Base-by-base conservation (phyloP, 2,888 invertebrate species). In the Rhabditoides inermis region DNA sequence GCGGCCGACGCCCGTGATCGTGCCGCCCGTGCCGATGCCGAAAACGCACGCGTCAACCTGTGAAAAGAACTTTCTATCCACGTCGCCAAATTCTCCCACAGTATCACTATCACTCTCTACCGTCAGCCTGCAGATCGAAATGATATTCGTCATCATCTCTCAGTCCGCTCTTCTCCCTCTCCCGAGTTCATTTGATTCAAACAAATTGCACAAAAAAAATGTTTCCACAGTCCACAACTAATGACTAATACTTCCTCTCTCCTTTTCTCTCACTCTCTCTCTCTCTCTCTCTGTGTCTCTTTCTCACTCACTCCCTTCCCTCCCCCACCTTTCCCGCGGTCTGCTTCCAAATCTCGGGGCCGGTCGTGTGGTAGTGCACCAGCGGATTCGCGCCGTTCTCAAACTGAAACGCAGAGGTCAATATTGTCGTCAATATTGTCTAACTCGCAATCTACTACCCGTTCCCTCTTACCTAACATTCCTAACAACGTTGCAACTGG, bases 301-400 rank as follows among this genome's bases (percentile, higher is more conserved):
- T 32, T 15, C 32, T 7, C 35, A 35, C 6, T 40, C n/a, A 40
- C 6, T 40, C 27, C 23, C 2, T 23, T 10, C 10, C 10, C 6
- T 18, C 23, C 12, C 47, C 37, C 18, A 62, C 66, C 46, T 70
- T 60, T 35, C 71, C 72, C 4, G 62, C 52, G 4, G 73, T 76
- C 50, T 75, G 73, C 23, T 49, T 39, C 71, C 72, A 76, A 28
- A 75, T 75, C 54, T 75, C 75, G 4, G 73, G 73, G 18, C 72
- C 75, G 2, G 75, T 76, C 2, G 69, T 74, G 20, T 64, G 50
- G 47, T 73, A 70, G 58, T 75, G 73, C 22, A 72, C 60, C 22
- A 49, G 51, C 6, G 73, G 72, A 53, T 75, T 73, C 50, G 62
- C 65, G 0, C 63, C 62, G 53, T 75, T 73, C 40, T 71, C 72